phyloP scores from a whole-genome alignment of 2,113 vertebrate species.

The Procavia capensis region DNA sequence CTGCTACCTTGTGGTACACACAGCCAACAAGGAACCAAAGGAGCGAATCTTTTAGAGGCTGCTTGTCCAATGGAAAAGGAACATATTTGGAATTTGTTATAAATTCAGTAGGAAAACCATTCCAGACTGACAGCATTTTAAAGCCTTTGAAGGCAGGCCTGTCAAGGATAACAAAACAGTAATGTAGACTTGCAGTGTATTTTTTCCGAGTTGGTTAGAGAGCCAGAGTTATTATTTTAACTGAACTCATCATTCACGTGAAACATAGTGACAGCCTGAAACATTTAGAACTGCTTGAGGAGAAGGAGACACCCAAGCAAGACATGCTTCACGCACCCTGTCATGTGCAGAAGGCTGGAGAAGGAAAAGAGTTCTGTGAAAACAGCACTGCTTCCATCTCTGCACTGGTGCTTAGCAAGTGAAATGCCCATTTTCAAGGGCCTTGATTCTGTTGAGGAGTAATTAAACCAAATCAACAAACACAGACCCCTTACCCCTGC shows the following conservation, averaged over 20 bases:
- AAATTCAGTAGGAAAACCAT: slow-evolving; percentile 53
- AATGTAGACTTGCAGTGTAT: not conserved
- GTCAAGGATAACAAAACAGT: not conserved
- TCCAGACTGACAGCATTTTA: slow-evolving; percentile 24
- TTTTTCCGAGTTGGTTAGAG: slow-evolving; percentile 51
- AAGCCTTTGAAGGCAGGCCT: slow-evolving; percentile 37
- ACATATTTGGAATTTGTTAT: slow-evolving; percentile 56
- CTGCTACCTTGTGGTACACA: not conserved
- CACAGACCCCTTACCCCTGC: not conserved
- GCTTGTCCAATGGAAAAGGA: not conserved
- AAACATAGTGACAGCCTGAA: slow-evolving; percentile 42
- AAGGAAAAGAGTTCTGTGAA: not conserved
- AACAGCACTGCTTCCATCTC: not conserved
- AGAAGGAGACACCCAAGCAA: slow-evolving; percentile 18
- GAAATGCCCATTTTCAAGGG: not conserved
- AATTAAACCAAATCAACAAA: not conserved
- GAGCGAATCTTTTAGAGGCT: slow-evolving; percentile 36
- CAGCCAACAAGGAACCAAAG: slow-evolving; percentile 51
- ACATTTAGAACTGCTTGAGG: slow-evolving; percentile 46
- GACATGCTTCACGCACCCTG: slow-evolving; percentile 28
- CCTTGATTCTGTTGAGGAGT: not conserved
- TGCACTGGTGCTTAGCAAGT: not conserved
- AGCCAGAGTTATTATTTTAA: slow-evolving; percentile 50
- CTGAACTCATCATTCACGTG: not conserved
- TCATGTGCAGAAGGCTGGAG: not conserved